Evolutionary conservation across 2,888 invertebrate genomes (phyloP), one percentile per base, ranked within the genome.

Genomic region (Nezara viridula): DNA sequence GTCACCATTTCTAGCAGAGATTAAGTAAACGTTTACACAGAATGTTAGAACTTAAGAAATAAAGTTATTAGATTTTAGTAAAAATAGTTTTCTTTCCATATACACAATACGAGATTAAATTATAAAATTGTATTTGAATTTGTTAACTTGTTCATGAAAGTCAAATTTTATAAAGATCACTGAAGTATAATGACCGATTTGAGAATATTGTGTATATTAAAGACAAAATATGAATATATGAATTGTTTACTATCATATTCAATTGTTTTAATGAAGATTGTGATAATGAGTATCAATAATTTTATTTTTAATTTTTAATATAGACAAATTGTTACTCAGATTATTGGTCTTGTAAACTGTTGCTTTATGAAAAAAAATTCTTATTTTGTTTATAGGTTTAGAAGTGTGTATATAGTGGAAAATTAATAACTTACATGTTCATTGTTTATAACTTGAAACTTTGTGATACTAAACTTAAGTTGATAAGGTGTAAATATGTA

Each of bases 401-500:
- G 66, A 27, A 73, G 21, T 37, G 37, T 73, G 37, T 73, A 73
- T 73, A 73, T 73, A 37, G 19, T 73, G 32, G 14, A 73, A 73
- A 73, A 73, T 27, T 32, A 37, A 73, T 73, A 37, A 73, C 19
- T 73, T 73, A 37, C 37, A 37, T 32, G 7, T 19, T 73, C 37
- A 37, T 4, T 73, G 32, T 40, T 16, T 81, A 81, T 81, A 81
- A 44, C 24, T 24, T n/a, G 47, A 81, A 81, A 81, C 81, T 81
- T 81, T 81, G 81, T 81, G 81, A 81, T 81, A 81, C 81, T 81
- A 81, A 81, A 44, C 81, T 81, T 81, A 81, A 81, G 81, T 81
- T 81, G 16, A 47, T 81, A 81, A 81, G 44, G 24, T 73, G 66
- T 73, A 73, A 19, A 73, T 37, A 73, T 73, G 66, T 73, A 73